These are phyloP conservation scores for Diarsia dahlii DNA, from an alignment of 2,888 invertebrate species.

Conservation along the genomic window DNA sequence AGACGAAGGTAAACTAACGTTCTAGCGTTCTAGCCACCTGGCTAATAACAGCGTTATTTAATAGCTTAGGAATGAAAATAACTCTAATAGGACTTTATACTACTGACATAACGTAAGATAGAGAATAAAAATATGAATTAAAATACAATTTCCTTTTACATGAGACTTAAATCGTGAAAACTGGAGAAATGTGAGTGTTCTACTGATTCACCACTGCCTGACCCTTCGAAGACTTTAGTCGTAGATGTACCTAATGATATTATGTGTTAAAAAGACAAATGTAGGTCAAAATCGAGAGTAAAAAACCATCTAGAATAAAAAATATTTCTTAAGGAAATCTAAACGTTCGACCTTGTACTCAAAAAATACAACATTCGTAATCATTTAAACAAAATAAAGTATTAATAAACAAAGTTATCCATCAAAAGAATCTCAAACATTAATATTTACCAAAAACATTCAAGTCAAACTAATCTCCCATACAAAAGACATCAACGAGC, in stretches of 20 bases:
- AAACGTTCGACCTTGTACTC: background rate
- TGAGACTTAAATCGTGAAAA: too few species aligned
- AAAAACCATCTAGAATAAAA: background rate
- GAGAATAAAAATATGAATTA: background rate
- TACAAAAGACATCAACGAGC: slow-evolving; percentile 82
- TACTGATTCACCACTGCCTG: background rate
- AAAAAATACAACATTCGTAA: background rate
- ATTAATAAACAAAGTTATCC: background rate
- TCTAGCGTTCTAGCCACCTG: slow-evolving; percentile 11
- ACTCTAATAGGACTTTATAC: background rate
- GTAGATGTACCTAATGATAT: background rate
- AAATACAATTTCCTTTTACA: background rate
- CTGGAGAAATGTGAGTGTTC: too few species aligned
- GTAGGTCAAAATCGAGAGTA: background rate
- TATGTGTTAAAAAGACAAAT: background rate
- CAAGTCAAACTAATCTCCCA: slow-evolving; percentile 31
- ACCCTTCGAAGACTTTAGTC: background rate
- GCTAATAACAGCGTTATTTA: slow-evolving; percentile 36
- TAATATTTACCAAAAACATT: slow-evolving; percentile 7
- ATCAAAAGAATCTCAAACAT: background rate
- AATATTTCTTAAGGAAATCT: background rate
- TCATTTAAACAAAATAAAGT: background rate
- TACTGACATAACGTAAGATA: background rate
- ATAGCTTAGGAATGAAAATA: slow-evolving; percentile 15
- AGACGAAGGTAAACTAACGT: slow-evolving; percentile 39